Conservation (phyloP, 2,888 invertebrate genomes). For the Tenodera sinensis region DNA sequence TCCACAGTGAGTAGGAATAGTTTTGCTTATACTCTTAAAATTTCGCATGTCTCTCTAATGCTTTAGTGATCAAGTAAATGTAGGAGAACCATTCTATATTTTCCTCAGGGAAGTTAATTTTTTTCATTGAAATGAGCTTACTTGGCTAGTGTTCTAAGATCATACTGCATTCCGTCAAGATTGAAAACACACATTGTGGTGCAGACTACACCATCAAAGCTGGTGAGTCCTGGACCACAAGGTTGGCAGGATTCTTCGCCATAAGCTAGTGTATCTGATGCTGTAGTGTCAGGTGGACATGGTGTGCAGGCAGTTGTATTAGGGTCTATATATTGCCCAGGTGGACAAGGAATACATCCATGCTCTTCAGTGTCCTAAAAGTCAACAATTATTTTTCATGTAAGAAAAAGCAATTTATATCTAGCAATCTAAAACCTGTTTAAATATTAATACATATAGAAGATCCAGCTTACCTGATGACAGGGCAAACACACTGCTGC, state of each 20-base stretch:
- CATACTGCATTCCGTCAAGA: constrained; percentile 34
- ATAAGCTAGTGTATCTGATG: constrained; percentile 41
- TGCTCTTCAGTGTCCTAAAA: constrained; percentile 27
- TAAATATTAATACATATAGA: not conserved
- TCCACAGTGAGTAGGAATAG: no score
- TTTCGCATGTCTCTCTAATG: no score
- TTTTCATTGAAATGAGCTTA: not conserved
- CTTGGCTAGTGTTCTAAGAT: constrained; percentile 27
- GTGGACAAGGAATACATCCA: constrained; percentile 52
- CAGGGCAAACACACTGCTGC: constrained; percentile 52
- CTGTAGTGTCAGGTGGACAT: constrained; percentile 46
- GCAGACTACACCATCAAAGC: constrained; percentile 45
- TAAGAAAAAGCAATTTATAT: not conserved
- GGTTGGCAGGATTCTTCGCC: constrained; percentile 46
- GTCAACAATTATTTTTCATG: not conserved
- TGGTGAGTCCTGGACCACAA: constrained; percentile 49
- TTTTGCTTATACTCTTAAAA: no score
- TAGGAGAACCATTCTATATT: no score
- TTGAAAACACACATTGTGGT: constrained; percentile 45
- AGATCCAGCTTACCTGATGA: constrained; percentile 39
- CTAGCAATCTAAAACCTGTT: not conserved
- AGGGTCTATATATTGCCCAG: constrained; percentile 48
- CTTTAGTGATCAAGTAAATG: no score
- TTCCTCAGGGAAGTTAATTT: no score
- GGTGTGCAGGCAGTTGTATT: constrained; percentile 44